Percentiles rank a stretch among this genome's conserved stretches.
Conservation (phyloP, 2,888 invertebrate species). For the Nemurella pictetii region DNA sequence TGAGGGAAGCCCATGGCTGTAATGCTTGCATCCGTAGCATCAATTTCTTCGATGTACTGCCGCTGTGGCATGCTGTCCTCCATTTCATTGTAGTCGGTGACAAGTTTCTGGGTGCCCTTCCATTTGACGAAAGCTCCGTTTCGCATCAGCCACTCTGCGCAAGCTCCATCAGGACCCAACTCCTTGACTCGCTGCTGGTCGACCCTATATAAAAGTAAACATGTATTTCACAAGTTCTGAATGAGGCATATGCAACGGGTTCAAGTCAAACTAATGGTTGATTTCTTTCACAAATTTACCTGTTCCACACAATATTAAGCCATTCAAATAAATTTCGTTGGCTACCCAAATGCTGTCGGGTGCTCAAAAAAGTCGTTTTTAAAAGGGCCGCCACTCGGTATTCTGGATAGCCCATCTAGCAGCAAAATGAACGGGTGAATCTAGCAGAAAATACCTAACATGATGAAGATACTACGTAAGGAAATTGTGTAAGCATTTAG, state of each 20-base stretch:
- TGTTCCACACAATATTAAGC: constrained; percentile 41
- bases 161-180: constrained; percentile 85
- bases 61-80: constrained; percentile 57
- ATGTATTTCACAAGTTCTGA: too few species aligned
- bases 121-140: constrained; percentile 87
- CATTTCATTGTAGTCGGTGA: constrained; percentile 75
- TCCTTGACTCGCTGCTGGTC: constrained; percentile 66
- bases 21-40: constrained; percentile 79
- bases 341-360: not conserved
- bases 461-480: too few species aligned
- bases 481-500: too few species aligned
- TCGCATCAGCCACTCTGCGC: constrained; percentile 93
- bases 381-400: not conserved
- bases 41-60: constrained; percentile 67
- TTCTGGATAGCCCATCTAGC: not conserved
- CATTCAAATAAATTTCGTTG: constrained; percentile 39
- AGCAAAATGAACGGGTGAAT: too few species aligned
- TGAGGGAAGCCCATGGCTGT: constrained; percentile 84
- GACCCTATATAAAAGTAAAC: constrained; percentile 52
- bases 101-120: constrained; percentile 57
- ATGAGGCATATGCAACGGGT: too few species aligned
- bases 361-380: not conserved
- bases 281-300: too few species aligned
- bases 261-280: too few species aligned
- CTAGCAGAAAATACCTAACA: too few species aligned